Conservation (phyloP, 2,797 vertebrate genomes). For the Malacoraja senta region DNA sequence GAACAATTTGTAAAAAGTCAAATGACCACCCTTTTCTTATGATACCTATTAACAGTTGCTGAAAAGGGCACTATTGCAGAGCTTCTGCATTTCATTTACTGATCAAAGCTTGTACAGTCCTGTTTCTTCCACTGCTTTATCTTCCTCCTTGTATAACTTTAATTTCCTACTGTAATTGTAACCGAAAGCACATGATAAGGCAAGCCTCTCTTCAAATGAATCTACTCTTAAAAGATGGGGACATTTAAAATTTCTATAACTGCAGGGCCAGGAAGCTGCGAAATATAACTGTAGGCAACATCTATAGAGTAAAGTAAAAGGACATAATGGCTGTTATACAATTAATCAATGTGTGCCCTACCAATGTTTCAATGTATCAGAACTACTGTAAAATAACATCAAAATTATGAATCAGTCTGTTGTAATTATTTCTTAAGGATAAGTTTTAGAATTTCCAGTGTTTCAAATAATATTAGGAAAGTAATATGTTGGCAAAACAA, state of each 20-base stretch:
- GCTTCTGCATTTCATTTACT: slow-evolving; percentile 21
- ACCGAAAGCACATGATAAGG: slow-evolving; percentile 15
- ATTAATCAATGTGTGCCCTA: not conserved
- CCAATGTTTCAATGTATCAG: slow-evolving; percentile 1
- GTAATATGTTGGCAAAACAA: not conserved
- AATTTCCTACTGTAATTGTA: slow-evolving; percentile 31
- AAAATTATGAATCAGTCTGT: slow-evolving; percentile 4
- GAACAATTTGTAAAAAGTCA: not conserved
- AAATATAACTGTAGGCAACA: slow-evolving; percentile 14
- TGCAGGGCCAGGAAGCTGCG: not conserved
- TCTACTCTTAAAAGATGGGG: slow-evolving; percentile 1
- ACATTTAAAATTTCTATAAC: slow-evolving; percentile 20
- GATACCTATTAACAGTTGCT: slow-evolving; percentile 14
- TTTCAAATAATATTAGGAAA: not conserved
- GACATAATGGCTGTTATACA: not conserved
- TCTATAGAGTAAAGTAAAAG: not conserved
- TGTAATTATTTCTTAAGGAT: not conserved
- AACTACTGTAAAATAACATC: not conserved
- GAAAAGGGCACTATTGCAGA: not conserved
- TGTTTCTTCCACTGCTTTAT: slow-evolving; percentile 7
- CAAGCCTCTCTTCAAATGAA: slow-evolving; percentile 25
- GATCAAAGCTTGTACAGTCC: slow-evolving; percentile 15
- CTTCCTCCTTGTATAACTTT: slow-evolving; percentile 21
- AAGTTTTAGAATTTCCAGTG: slow-evolving; percentile 15
- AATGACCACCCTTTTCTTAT: not conserved